Evolutionary conservation across 2,113 vertebrate species (phyloP), one percentile per base, ranked within the genome.

Genomic region (Rhodinocichla rosea): DNA sequence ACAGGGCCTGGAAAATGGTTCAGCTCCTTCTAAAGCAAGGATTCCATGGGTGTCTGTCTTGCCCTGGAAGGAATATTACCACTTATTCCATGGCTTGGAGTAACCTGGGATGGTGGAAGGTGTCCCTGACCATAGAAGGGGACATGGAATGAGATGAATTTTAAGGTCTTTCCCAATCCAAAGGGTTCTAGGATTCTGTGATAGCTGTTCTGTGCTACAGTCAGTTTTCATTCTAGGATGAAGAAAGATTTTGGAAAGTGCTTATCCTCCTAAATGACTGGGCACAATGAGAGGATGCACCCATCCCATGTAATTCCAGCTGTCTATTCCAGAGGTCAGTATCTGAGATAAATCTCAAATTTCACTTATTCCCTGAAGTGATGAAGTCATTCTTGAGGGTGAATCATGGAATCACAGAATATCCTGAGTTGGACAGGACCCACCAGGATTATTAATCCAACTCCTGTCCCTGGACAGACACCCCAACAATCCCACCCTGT

Each of bases 371-470:
- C 50, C 42, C n/a, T 37, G 16, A 13, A 49, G 24, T 81, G 45
- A 42, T 56, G 1, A 64, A 69, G 28, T 32, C 8, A 7, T 30
- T 44, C 13, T 7, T 37, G 60, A 60, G 28, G n/a, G 37, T 45
- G n/a, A 89, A 23, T 45, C 11, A 15, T 15, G 33, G 22, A 68
- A 50, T 68, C 21, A 52, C 5, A 10, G 22, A 78, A 28, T 33
- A 44, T 24, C 64, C 37, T 52, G 45, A 86, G 45, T 1, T 44
- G 22, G 37, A 17, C 4, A 27, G 53, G 45, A 52, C 32, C 6
- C 45, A 28, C 15, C 1, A n/a, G 15, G 55, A 45, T 45, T 15
- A 45, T 20, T 0, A 0, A 22, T 69, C 21, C 62, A 76, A 0
- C 13, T 0, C 27, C 55, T 60, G 27, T 2, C 39, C 39, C 55